A percentile compares a stretch with the other conserved stretches of the same genome.
Conservation (phyloP, 2,113 vertebrate species). For the Malurus elegans region DNA sequence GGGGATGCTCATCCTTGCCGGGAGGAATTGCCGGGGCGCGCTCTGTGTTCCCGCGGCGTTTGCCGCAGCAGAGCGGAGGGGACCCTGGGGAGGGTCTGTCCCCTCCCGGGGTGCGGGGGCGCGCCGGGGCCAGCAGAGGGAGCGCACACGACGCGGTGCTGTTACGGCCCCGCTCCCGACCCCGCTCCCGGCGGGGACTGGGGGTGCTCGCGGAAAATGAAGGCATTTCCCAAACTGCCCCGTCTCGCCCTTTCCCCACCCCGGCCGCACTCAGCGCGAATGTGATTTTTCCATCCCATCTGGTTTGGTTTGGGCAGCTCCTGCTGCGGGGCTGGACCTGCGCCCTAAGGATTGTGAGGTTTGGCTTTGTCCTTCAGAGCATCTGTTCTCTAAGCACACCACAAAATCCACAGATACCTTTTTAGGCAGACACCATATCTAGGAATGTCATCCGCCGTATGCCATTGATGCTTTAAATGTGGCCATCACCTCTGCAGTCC, state of each 20-base stretch:
- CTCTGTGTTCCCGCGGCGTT: accelerated
- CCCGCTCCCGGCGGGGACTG: neutral
- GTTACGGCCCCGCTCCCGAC: neutral
- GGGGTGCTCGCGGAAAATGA: accelerated
- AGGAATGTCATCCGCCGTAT: neutral
- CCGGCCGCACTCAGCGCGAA: neutral
- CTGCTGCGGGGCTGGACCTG: neutral
- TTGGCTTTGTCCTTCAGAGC: neutral
- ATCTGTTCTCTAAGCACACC: neutral
- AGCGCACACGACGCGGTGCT: slow-evolving; percentile 34
- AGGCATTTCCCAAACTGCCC: accelerated
- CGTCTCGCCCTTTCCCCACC: neutral
- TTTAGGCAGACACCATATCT: accelerated
- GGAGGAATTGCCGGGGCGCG: neutral
- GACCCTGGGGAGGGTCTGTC: neutral
- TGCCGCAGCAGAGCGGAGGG: neutral
- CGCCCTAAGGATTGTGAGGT: accelerated
- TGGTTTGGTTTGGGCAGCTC: neutral
- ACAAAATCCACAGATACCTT: neutral
- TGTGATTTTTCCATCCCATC: neutral
- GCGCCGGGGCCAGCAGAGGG: slow-evolving; percentile 54
- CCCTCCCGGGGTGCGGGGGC: neutral
- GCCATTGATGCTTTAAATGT: neutral
- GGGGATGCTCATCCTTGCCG: accelerated
- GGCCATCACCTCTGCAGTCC: neutral